A percentile compares a stretch with the other conserved stretches of the same genome.
Evolutionary conservation across 2,797 vertebrate genomes (phyloP).

Genomic region (Calcarius lapponicus): DNA sequence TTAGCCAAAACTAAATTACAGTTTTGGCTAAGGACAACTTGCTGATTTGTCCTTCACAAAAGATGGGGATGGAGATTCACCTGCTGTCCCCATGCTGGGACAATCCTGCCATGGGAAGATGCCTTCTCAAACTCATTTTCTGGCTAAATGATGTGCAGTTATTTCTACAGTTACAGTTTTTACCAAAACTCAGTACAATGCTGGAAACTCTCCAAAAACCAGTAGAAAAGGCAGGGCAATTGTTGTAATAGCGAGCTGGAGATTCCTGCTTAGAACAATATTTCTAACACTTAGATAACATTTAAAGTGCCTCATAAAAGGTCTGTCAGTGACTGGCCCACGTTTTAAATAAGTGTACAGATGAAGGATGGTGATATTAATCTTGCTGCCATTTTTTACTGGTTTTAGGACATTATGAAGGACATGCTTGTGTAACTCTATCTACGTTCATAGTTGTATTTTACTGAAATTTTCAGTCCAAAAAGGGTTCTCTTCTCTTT

Average conservation of each 20-base stretch:
- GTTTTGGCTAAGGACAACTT: background rate
- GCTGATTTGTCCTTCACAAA: background rate
- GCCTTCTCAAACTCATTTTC: background rate
- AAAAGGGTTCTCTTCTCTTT: background rate
- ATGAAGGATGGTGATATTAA: background rate
- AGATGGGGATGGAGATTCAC: background rate
- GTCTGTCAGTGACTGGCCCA: background rate
- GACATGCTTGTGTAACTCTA: background rate
- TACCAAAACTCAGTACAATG: background rate
- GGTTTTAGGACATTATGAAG: background rate
- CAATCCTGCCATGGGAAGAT: background rate
- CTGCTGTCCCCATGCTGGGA: background rate
- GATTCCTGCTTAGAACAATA: background rate
- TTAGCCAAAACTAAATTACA: background rate
- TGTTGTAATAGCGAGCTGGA: background rate
- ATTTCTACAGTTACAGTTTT: background rate
- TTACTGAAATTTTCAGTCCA: background rate
- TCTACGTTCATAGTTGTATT: background rate
- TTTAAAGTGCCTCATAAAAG: background rate
- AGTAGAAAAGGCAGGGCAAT: background rate
- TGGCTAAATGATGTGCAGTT: background rate
- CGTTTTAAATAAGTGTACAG: background rate
- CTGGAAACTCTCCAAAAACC: background rate
- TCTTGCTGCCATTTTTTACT: slow-evolving; percentile 6
- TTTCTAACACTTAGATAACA: background rate